Evolutionary conservation across 2,888 invertebrate genomes (phyloP).

Genomic region (Tridacna crocea): DNA sequence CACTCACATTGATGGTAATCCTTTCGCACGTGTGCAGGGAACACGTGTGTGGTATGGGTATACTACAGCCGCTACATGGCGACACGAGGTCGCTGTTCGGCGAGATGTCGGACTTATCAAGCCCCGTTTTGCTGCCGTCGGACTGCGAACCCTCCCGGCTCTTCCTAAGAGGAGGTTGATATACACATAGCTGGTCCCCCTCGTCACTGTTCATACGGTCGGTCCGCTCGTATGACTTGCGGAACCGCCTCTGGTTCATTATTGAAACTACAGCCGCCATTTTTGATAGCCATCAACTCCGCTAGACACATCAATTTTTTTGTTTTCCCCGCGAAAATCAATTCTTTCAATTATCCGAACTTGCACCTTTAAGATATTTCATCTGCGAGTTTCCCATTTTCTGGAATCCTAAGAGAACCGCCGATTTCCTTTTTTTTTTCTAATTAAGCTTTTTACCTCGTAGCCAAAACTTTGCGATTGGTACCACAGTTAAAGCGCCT

Average conservation of each 20-base stretch:
- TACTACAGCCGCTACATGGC: conserved; percentile 60
- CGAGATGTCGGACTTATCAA: conserved; percentile 58
- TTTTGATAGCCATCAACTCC: conserved; percentile 49
- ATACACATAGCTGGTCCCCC: conserved; percentile 70
- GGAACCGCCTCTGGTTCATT: conserved; percentile 78
- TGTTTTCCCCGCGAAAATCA: conserved; percentile 32
- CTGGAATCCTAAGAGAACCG: conserved; percentile 15
- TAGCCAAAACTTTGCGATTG: conserved; percentile 11
- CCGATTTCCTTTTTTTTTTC: not conserved
- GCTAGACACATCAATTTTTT: conserved; percentile 36
- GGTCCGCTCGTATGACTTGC: conserved; percentile 73
- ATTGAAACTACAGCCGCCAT: conserved; percentile 75
- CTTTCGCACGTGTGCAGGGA: conserved; percentile 79
- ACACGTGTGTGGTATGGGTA: conserved; percentile 75
- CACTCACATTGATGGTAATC: conserved; percentile 83
- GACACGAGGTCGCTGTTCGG: conserved; percentile 54
- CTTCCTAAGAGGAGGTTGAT: conserved; percentile 60
- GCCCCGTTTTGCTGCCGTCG: conserved; percentile 55
- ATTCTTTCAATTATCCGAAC: conserved; percentile 31
- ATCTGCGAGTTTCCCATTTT: conserved; percentile 14
- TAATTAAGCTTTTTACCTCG: not conserved
- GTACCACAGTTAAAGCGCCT: conserved; percentile 13
- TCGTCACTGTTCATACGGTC: conserved; percentile 71
- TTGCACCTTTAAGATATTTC: conserved; percentile 30
- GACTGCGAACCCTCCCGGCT: conserved; percentile 54